Base-by-base conservation (phyloP, 2,888 invertebrate genomes). In the Apamea crenata region DNA sequence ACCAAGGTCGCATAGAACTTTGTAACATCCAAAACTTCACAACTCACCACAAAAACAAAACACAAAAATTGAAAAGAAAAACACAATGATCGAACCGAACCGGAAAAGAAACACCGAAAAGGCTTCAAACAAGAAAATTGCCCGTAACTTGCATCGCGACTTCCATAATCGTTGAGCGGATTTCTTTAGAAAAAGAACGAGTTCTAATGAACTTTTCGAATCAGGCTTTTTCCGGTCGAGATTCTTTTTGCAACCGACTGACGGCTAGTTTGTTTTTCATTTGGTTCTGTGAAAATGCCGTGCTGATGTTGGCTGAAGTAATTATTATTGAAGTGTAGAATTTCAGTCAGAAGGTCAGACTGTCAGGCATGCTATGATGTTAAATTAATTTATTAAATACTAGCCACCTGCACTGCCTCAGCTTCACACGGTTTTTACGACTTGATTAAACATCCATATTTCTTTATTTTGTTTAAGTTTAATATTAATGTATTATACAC, bases 131-230 rank as follows among this genome's bases (percentile, higher is more conserved):
- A 88, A 87, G 82, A 84, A 89, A 91, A 89, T 87, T 88, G 77
- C 79, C 80, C 78, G 85, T 86, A 80, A 82, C 82, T 84, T 87
- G 80, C 80, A 85, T 86, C 82, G 82, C 82, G 82, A 88, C 84
- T 87, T 88, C 85, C 80, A 90, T 88, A 90, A 90, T 85, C 74
- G 85, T 82, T 18, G 84, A 85, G 74, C 83, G 80, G 77, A 85
- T 88, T 91, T 90, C 89, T 86, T 80, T 63, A 71, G 72, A 81
- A 83, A 89, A 87, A 78, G 68, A 80, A 82, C 44, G 81, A 82
- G 72, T 82, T 84, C 82, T 87, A 87, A 88, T 90, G 88, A 93
- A 93, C 90, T 92, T 93, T 92, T 90, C 90, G 86, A 91, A 92
- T 91, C 90, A 91, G 88, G 87, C 88, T 88, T 87, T 90, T 90